These are phyloP conservation scores for Heliconius himera DNA, from an alignment of 1,140 invertebrate genomes.

Conservation along the genomic window DNA sequence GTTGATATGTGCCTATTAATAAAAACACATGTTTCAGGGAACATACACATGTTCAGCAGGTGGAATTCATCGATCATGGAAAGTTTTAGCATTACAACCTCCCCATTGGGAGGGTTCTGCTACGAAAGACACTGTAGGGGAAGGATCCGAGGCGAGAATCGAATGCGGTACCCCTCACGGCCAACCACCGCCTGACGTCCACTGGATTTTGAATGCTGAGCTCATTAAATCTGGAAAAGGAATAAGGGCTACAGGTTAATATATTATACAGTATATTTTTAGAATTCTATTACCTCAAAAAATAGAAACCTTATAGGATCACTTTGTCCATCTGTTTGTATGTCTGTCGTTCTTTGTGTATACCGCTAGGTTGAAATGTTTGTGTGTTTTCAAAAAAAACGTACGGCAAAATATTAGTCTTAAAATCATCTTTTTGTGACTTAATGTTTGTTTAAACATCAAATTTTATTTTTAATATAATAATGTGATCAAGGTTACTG, in stretches of 20 bases:
- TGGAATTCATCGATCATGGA: slow-evolving; percentile 67
- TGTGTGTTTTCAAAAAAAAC: too few species aligned
- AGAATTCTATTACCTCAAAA: not conserved
- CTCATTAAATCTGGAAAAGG: slow-evolving; percentile 82
- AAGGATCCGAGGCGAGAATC: slow-evolving; percentile 67
- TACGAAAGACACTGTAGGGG: slow-evolving; percentile 64
- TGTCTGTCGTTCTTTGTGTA: too few species aligned
- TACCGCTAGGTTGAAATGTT: too few species aligned
- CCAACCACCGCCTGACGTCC: slow-evolving; percentile 86
- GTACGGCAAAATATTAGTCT: too few species aligned
- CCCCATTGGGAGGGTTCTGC: slow-evolving; percentile 73
- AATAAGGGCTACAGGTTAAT: slow-evolving; percentile 68
- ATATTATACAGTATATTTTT: not conserved
- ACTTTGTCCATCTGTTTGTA: too few species aligned
- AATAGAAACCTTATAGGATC: too few species aligned
- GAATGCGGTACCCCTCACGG: slow-evolving; percentile 83
- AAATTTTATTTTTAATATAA: too few species aligned
- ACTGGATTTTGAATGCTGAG: slow-evolving; percentile 93
- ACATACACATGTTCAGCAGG: slow-evolving; percentile 69
- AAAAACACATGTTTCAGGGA: slow-evolving; percentile 53
- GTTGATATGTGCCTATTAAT: too few species aligned
- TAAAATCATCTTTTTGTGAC: too few species aligned
- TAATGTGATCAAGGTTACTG: too few species aligned
- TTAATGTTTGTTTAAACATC: too few species aligned
- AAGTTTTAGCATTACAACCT: slow-evolving; percentile 59